Percentiles rank a stretch among this genome's conserved stretches.
Conservation (phyloP, 2,888 invertebrate species). For the Tetheella fluctuosa region DNA sequence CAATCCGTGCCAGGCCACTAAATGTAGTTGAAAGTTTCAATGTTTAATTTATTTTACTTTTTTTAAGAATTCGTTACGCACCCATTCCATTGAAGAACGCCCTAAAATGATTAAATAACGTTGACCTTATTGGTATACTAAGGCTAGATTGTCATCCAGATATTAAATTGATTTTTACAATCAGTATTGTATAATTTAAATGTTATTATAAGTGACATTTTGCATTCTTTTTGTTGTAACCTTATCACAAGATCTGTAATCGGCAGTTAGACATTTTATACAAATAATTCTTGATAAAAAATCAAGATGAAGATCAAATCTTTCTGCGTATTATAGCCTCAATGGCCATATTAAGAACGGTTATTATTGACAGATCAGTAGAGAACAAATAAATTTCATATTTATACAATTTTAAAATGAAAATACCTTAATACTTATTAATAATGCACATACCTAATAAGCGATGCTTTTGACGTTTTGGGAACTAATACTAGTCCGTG, state of each 20-base stretch:
- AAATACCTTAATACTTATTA: slow-evolving; percentile 29
- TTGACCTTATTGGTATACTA: not conserved
- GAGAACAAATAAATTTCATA: slow-evolving; percentile 20
- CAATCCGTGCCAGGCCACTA: slow-evolving; percentile 14
- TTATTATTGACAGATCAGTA: not conserved
- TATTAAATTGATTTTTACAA: too few relatives aligned
- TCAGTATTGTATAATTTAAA: too few relatives aligned
- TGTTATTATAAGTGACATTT: too few relatives aligned
- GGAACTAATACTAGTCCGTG: slow-evolving; percentile 25
- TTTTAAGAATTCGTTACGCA: not conserved
- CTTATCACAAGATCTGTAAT: too few relatives aligned
- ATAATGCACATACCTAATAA: slow-evolving; percentile 33
- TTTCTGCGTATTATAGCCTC: not conserved
- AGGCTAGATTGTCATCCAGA: too few relatives aligned
- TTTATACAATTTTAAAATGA: too few relatives aligned
- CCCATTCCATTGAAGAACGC: not conserved
- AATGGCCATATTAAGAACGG: not conserved
- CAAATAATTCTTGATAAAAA: too few relatives aligned
- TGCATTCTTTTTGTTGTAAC: too few relatives aligned
- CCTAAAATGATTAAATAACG: not conserved
- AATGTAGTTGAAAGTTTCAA: not conserved
- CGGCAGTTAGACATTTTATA: too few relatives aligned
- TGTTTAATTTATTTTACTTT: not conserved
- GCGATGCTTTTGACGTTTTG: slow-evolving; percentile 32
- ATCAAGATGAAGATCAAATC: too few relatives aligned